Evolutionary conservation across 2,113 vertebrate genomes (phyloP).

Genomic region (Colistium nudipinnis): DNA sequence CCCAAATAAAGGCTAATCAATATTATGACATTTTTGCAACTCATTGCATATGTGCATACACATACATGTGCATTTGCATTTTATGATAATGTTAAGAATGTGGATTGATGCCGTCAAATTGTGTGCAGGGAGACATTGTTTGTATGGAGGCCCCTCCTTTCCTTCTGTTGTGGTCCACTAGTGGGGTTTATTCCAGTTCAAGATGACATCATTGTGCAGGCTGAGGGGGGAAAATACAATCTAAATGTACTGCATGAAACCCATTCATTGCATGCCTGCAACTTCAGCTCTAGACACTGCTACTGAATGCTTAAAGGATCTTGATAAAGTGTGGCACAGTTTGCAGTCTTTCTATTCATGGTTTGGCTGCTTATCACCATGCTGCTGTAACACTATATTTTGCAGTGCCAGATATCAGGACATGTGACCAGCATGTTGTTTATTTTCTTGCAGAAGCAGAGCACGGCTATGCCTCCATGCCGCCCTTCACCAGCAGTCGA

Average conservation of each 20-base stretch:
- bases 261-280: conserved; percentile 20
- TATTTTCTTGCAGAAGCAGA: conserved; percentile 89
- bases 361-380: conserved; percentile 10
- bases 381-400: conserved; percentile 26
- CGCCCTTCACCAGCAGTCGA: conserved; percentile 88
- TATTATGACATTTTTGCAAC: not conserved
- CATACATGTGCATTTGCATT: conserved; percentile 13
- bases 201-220: conserved; percentile 85
- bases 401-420: conserved; percentile 40
- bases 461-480: conserved; percentile 94
- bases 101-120: conserved; percentile 44
- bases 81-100: not conserved
- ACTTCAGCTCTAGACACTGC: not conserved
- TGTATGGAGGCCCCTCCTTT: conserved; percentile 68
- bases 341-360: conserved; percentile 1
- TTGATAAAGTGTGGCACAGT: conserved; percentile 6
- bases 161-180: conserved; percentile 81
- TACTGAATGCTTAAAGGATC: not conserved
- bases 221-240: conserved; percentile 55
- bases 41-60: conserved; percentile 4
- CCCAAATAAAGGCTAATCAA: not conserved
- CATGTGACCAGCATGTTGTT: conserved; percentile 60
- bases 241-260: conserved; percentile 40
- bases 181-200: conserved; percentile 86
- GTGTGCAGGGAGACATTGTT: conserved; percentile 62